Evolutionary conservation across 1,140 invertebrate genomes (phyloP).

Genomic region (Drosophila novamexicana): DNA sequence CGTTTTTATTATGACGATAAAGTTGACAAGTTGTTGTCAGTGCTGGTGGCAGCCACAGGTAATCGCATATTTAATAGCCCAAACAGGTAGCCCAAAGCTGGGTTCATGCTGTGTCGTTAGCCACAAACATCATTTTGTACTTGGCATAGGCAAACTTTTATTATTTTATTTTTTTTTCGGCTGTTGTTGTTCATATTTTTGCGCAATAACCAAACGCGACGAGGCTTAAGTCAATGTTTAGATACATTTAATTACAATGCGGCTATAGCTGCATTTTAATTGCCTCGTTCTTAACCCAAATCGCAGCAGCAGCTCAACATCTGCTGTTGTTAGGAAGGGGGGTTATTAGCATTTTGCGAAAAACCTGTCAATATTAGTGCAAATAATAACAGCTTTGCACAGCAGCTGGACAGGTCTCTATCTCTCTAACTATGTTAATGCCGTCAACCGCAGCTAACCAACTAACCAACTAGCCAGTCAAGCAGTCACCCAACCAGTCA

Average conservation of each 20-base stretch:
- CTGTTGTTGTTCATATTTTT: slow-evolving; percentile 40
- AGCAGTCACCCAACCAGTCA: slow-evolving; percentile 21
- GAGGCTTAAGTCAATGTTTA: slow-evolving; percentile 75
- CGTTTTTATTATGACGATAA: slow-evolving; percentile 52
- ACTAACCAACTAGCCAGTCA: slow-evolving; percentile 12
- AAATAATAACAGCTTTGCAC: slow-evolving; percentile 79
- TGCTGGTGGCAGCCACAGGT: slow-evolving; percentile 32
- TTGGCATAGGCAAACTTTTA: slow-evolving; percentile 64
- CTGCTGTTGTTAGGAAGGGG: slow-evolving; percentile 29
- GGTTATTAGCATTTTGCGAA: slow-evolving; percentile 77
- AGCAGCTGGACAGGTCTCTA: slow-evolving; percentile 46
- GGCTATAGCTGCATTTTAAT: slow-evolving; percentile 71
- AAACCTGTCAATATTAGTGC: slow-evolving; percentile 83
- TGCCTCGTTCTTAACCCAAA: slow-evolving; percentile 80
- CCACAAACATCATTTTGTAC: slow-evolving; percentile 39
- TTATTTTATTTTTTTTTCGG: background rate
- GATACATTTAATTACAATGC: slow-evolving; percentile 80
- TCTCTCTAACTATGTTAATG: slow-evolving; percentile 60
- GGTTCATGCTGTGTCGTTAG: slow-evolving; percentile 58
- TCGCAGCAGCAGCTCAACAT: slow-evolving; percentile 50
- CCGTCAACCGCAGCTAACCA: slow-evolving; percentile 69
- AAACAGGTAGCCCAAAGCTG: slow-evolving; percentile 64
- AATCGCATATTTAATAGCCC: slow-evolving; percentile 51
- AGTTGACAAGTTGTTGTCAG: slow-evolving; percentile 33
- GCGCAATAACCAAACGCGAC: slow-evolving; percentile 34